phyloP scores from a whole-genome alignment of 2,888 invertebrate species.

The Habrosyne pyritoides region DNA sequence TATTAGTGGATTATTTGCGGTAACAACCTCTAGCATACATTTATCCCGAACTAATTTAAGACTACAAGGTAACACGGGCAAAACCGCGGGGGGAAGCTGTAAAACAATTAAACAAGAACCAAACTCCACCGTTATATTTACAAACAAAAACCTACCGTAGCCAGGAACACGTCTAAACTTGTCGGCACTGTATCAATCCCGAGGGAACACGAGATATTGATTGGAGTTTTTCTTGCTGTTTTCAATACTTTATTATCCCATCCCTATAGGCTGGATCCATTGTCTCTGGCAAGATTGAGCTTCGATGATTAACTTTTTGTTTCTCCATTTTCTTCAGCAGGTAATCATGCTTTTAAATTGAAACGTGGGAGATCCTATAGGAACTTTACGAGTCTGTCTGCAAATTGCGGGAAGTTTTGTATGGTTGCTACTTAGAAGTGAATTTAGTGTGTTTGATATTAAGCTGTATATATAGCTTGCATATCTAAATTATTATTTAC shows the following conservation, averaged over 20 bases:
- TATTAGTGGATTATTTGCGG: no score
- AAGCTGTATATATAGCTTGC: no score
- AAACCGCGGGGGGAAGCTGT: no score
- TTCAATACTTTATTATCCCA: constrained; percentile 68
- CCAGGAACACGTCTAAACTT: background rate
- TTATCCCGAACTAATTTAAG: no score
- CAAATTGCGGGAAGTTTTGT: background rate
- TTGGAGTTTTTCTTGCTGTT: constrained; percentile 66
- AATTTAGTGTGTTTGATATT: no score
- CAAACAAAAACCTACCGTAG: background rate
- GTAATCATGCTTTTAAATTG: constrained; percentile 6
- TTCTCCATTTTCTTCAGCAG: constrained; percentile 26
- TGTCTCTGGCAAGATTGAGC: constrained; percentile 52
- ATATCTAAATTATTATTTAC: no score
- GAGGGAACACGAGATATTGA: constrained; percentile 62
- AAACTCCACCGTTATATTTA: background rate
- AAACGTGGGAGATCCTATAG: background rate
- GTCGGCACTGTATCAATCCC: constrained; percentile 31
- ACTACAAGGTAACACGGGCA: no score
- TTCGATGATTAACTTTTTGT: constrained; percentile 41
- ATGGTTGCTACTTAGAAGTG: no score
- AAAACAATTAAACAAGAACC: background rate
- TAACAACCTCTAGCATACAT: no score
- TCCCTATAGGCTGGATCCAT: constrained; percentile 46
- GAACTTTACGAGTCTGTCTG: background rate